Evolutionary conservation across 2,888 invertebrate species (phyloP).

Genomic region (Sclerodermus sp.): DNA sequence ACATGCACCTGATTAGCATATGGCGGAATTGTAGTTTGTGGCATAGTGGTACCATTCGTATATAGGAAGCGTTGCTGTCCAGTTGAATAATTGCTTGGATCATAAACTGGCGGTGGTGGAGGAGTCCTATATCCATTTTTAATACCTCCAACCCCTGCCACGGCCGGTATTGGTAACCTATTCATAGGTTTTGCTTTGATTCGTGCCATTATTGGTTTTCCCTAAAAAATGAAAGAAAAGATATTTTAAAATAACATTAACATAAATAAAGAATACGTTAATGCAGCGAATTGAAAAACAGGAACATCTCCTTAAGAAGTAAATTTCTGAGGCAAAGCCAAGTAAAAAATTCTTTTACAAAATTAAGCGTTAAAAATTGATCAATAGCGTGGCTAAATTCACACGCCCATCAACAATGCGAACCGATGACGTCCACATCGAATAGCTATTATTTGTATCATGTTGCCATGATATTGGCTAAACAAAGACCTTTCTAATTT

Average conservation of each 20-base stretch:
- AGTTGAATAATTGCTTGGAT: conserved; percentile 61
- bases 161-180: conserved; percentile 64
- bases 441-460: no score
- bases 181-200: conserved; percentile 85
- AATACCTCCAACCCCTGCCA: conserved; percentile 57
- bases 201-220: conserved; percentile 84
- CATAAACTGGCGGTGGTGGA: conserved; percentile 65
- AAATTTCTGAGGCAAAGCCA: background rate
- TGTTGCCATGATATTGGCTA: no score
- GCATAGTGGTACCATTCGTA: conserved; percentile 64
- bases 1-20: conserved; percentile 67
- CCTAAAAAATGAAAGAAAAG: conserved; percentile 55
- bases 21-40: conserved; percentile 64
- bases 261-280: background rate
- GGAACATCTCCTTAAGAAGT: no score
- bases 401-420: no score
- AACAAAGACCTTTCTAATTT: no score
- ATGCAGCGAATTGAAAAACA: no score
- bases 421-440: no score
- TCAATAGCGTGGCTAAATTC: no score
- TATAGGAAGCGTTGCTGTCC: conserved; percentile 69
- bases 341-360: background rate
- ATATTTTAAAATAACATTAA: conserved; percentile 6
- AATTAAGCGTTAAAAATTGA: background rate
- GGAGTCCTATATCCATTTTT: conserved; percentile 72